phyloP scores from a whole-genome alignment of 1,140 invertebrate species.

The Steinernema feltiae region DNA sequence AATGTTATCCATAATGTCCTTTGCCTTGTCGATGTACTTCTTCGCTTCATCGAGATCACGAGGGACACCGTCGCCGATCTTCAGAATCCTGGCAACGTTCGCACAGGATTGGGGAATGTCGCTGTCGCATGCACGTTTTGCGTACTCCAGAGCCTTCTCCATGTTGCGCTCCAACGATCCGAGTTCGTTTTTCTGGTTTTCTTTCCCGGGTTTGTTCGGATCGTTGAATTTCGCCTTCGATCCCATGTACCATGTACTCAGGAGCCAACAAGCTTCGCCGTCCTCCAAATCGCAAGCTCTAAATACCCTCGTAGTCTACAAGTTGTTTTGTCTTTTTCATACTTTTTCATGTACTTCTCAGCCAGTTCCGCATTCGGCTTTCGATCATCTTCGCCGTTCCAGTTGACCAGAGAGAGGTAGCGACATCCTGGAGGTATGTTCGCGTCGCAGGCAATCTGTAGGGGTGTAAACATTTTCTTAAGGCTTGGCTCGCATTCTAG shows the following conservation, averaged over 20 bases:
- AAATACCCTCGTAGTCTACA: background rate
- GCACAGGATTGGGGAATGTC: slow-evolving; percentile 46
- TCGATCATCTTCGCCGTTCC: slow-evolving; percentile 48
- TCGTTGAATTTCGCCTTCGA: slow-evolving; percentile 40
- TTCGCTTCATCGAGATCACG: slow-evolving; percentile 50
- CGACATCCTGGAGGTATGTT: slow-evolving; percentile 47
- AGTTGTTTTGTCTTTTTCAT: too few relatives aligned
- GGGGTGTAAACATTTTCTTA: slow-evolving; percentile 37
- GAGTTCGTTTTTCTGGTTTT: slow-evolving; percentile 21
- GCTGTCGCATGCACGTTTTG: slow-evolving; percentile 47
- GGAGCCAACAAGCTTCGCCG: slow-evolving; percentile 50
- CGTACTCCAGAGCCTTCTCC: slow-evolving; percentile 48
- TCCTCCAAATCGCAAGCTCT: slow-evolving; percentile 56
- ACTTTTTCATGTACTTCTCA: slow-evolving; percentile 48
- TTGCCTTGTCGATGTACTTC: slow-evolving; percentile 45
- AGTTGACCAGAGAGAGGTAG: slow-evolving; percentile 43
- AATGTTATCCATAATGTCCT: slow-evolving; percentile 42
- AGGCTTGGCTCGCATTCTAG: slow-evolving; percentile 42
- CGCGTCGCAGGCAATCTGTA: slow-evolving; percentile 50
- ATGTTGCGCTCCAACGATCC: slow-evolving; percentile 46
- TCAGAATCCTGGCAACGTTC: slow-evolving; percentile 49
- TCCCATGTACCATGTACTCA: slow-evolving; percentile 52
- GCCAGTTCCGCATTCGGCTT: slow-evolving; percentile 40
- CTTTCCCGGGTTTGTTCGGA: slow-evolving; percentile 22
- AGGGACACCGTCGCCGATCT: slow-evolving; percentile 51